Evolutionary conservation across 2,888 invertebrate species (phyloP).

Genomic region (Xanthorhoe spadicearia): DNA sequence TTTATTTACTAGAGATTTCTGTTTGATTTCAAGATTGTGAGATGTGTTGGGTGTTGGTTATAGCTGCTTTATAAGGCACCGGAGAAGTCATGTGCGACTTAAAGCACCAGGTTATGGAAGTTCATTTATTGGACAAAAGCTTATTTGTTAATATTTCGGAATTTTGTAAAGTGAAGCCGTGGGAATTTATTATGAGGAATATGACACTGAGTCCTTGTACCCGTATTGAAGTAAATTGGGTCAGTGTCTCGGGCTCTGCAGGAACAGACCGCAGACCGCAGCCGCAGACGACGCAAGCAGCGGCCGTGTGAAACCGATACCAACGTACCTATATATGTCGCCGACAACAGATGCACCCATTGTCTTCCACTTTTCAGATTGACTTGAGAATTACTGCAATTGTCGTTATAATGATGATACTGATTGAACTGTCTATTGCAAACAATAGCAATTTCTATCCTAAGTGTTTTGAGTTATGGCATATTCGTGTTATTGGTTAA

Average conservation of each 20-base stretch:
- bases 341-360: conserved; percentile 33
- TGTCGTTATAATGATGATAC: conserved; percentile 13
- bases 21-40: conserved; percentile 6
- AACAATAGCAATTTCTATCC: background rate
- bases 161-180: too few species aligned
- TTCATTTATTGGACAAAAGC: background rate
- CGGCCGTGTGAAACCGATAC: conserved; percentile 55
- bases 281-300: conserved; percentile 37
- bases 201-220: conserved; percentile 2
- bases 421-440: conserved; percentile 12
- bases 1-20: conserved; percentile 10
- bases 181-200: background rate
- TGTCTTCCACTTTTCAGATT: conserved; percentile 34
- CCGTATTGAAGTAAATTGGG: conserved; percentile 40
- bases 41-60: conserved; percentile 7
- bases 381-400: conserved; percentile 15
- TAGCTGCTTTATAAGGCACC: background rate
- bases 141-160: too few species aligned
- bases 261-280: conserved; percentile 39
- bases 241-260: conserved; percentile 47
- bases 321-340: conserved; percentile 29
- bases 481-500: background rate
- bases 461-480: background rate
- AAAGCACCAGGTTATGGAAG: background rate
- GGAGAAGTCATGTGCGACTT: background rate